Conservation (phyloP, 1,140 invertebrate genomes). For the Hermatobates lingyangjiaoensis region DNA sequence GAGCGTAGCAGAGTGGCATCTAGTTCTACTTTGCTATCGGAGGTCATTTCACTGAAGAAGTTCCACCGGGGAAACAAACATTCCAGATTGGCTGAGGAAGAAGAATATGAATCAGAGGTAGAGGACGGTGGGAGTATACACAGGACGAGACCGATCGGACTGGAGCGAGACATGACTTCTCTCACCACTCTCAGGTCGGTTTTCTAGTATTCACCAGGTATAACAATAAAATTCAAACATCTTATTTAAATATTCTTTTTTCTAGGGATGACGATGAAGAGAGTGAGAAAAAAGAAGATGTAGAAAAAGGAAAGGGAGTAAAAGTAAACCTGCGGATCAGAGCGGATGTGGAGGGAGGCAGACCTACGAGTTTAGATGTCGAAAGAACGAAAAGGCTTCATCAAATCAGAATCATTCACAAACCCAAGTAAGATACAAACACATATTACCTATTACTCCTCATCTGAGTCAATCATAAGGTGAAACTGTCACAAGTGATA, state of each 20-base stretch:
- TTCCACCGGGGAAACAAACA: constrained; percentile 22
- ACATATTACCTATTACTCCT: too few relatives aligned
- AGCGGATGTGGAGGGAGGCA: neutral
- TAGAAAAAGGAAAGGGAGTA: too few relatives aligned
- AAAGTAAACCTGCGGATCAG: too few relatives aligned
- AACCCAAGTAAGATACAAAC: neutral
- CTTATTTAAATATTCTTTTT: too few relatives aligned
- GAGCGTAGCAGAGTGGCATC: constrained; percentile 25
- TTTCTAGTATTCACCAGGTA: neutral
- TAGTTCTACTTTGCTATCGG: constrained; percentile 39
- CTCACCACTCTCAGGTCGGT: neutral
- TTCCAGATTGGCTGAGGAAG: constrained; percentile 28
- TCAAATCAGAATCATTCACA: neutral
- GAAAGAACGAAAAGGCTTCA: neutral
- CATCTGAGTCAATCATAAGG: too few relatives aligned
- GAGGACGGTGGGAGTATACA: neutral
- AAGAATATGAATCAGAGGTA: constrained; percentile 13
- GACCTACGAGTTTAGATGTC: neutral
- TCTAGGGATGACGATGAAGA: too few relatives aligned
- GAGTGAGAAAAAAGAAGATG: too few relatives aligned
- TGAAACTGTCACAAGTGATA: too few relatives aligned
- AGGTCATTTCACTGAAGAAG: constrained; percentile 44
- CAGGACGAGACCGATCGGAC: too few relatives aligned
- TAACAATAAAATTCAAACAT: too few relatives aligned
- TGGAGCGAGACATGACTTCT: neutral